phyloP scores from a whole-genome alignment of 2,113 vertebrate species.

The Galemys pyrenaicus region DNA sequence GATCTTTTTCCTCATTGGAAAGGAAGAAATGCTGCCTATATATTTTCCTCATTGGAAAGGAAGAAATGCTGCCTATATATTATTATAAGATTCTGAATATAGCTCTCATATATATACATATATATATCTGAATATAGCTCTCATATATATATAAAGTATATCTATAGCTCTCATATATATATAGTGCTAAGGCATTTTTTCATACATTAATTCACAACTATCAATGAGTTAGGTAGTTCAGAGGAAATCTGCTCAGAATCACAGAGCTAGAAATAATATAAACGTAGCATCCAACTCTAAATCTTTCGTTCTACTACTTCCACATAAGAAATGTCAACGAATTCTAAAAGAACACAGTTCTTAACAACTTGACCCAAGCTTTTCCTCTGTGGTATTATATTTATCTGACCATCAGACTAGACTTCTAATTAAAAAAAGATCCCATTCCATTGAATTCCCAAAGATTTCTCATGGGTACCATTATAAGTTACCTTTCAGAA shows the following conservation, averaged over 20 bases:
- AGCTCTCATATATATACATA: no score
- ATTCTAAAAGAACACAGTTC: neutral
- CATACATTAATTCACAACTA: constrained; percentile 33
- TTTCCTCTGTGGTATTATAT: neutral
- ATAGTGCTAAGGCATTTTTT: constrained; percentile 13
- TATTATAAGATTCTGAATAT: neutral
- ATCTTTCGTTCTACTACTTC: neutral
- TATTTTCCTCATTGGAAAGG: neutral
- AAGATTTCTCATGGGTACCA: neutral
- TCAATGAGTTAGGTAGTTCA: neutral
- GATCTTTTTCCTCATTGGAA: neutral
- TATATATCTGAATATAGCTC: no score
- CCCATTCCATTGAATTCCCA: neutral
- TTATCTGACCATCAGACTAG: neutral
- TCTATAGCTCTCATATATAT: no score
- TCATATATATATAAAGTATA: no score
- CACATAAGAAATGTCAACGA: neutral
- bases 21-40: neutral
- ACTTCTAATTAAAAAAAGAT: neutral
- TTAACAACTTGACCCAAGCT: neutral
- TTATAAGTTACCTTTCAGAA: neutral
- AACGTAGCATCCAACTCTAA: neutral
- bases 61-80: neutral
- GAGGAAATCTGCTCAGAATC: constrained; percentile 34
- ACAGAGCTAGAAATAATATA: constrained; percentile 37